These are phyloP conservation scores for Adela reaumurella DNA, from an alignment of 2,888 invertebrate genomes.

Conservation along the genomic window DNA sequence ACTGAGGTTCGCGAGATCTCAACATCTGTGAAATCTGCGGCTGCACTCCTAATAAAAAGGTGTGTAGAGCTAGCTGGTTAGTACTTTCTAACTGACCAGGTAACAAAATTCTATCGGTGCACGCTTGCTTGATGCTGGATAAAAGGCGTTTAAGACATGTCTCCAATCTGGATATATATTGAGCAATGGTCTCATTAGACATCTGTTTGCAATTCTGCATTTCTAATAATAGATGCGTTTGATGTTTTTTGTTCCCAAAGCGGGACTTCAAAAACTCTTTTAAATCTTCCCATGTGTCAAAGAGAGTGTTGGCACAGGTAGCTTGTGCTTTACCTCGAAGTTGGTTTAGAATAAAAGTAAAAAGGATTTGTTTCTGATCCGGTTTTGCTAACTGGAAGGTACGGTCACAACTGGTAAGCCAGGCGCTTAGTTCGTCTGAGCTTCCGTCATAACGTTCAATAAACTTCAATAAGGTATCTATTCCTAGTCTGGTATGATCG, in stretches of 20 bases:
- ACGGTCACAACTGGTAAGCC: conserved; percentile 3
- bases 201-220: conserved; percentile 3
- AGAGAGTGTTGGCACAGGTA: conserved; percentile 2
- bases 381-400: neutral
- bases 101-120: neutral
- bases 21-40: conserved; percentile 3
- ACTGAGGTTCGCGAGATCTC: neutral
- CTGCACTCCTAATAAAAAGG: conserved; percentile 1
- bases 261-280: conserved; percentile 1
- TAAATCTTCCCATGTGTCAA: conserved; percentile 1
- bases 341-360: conserved; percentile 2
- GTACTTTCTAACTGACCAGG: conserved; percentile 3
- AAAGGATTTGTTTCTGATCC: neutral
- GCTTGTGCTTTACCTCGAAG: neutral
- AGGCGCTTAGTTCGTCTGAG: neutral
- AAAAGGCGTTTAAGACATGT: conserved; percentile 1
- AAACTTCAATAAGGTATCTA: conserved; percentile 3
- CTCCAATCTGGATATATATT: neutral
- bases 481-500: neutral
- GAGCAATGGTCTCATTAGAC: neutral
- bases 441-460: conserved; percentile 2
- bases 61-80: neutral
- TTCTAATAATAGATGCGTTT: neutral
- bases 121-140: neutral
- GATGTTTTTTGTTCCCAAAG: conserved; percentile 3